Base-by-base conservation (phyloP, 2,113 vertebrate genomes). In the Hippocampus abdominalis region DNA sequence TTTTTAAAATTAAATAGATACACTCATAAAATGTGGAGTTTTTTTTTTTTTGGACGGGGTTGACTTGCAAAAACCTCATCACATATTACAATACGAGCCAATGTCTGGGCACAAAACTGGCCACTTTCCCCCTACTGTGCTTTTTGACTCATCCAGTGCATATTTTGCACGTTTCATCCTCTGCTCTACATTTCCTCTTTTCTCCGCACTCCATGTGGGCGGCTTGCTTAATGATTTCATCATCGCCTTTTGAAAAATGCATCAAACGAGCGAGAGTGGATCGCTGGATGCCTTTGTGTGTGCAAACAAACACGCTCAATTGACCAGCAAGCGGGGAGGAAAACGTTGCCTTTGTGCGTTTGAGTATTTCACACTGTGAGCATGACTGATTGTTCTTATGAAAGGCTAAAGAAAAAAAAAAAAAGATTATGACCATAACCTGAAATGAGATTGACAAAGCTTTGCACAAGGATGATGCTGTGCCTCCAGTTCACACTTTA, bases 211-310 rank as follows among this genome's bases (percentile, higher is more conserved):
- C 59, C 69, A 64, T 59, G 74, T 76, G 74, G 74, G 74, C 42
- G 59, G 75, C 69, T 66, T 63, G 54, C 56, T 75, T 75, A 80
- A 75, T 40, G 62, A 70, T 73, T 66, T 76, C 64, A 61, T 75
- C 72, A 61, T 53, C 68, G 57, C 69, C 44, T 66, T 74, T 75
- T 32, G 71, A 66, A 79, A 75, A 72, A 57, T 83, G 21, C 57
- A 72, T 74, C 49, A 76, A 81, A 73, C 56, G 51, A 64, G 42
- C 13, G 42, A 59, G 61, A 69, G 59, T 36, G 64, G 46, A 53
- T 53, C 32, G 16, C 27, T 66, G n/a, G 44, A 57, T 59, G 29
- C 66, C 53, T 75, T 76, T 64, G 59, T 81, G 57, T 73, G 75
- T 49, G 29, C 18, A 65, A 40, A 71, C 53, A 64, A 72, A 73